Conservation (phyloP, 2,797 vertebrate species). For the Hozukius guyotensis region DNA sequence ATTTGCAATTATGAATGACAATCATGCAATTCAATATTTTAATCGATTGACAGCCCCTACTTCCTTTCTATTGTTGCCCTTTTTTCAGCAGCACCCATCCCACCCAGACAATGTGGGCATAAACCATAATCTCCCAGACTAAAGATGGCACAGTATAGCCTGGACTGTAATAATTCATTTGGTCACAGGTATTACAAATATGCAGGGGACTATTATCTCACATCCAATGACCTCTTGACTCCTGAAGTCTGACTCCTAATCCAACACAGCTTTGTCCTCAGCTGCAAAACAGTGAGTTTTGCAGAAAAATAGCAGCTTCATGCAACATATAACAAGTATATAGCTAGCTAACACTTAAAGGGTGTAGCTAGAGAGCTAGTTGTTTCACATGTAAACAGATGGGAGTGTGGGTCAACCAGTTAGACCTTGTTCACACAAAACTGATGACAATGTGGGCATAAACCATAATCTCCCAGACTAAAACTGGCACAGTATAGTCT, state of each 20-base stretch:
- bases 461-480: too few species aligned
- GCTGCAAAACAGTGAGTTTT: too few species aligned
- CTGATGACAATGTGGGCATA: too few species aligned
- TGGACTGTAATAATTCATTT: background rate
- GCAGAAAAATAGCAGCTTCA: too few species aligned
- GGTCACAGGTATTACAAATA: constrained; percentile 10
- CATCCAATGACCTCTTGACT: too few species aligned
- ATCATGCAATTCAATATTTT: too few species aligned
- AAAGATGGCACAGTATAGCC: constrained; percentile 22
- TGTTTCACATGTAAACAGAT: constrained; percentile 48
- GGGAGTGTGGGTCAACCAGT: constrained; percentile 45
- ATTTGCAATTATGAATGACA: too few species aligned
- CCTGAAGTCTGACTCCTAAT: too few species aligned
- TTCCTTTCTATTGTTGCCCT: too few species aligned
- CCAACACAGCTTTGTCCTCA: too few species aligned
- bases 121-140: constrained; percentile 22
- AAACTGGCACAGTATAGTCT: too few species aligned
- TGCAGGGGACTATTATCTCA: background rate
- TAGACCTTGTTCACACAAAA: constrained; percentile 5
- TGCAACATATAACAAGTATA: background rate
- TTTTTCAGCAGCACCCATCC: constrained; percentile 20
- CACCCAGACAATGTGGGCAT: constrained; percentile 57
- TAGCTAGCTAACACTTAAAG: background rate
- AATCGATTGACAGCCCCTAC: too few species aligned
- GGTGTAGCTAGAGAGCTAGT: constrained; percentile 9